These are phyloP conservation scores for Scelioninae gen. 1 DNA, from an alignment of 2,888 invertebrate species.

Conservation along the genomic window DNA sequence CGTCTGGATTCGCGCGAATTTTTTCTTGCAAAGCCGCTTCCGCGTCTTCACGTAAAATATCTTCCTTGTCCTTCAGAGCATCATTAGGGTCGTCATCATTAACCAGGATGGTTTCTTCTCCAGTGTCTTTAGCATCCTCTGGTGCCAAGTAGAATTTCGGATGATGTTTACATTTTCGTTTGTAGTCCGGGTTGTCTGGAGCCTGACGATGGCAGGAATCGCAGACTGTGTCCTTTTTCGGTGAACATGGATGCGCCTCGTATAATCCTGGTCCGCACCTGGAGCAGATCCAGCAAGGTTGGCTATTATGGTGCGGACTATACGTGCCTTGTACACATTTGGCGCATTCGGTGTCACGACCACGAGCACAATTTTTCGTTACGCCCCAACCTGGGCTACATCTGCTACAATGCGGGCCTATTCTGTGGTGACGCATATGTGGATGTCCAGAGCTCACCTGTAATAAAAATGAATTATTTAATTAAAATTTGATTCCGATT, in stretches of 20 bases:
- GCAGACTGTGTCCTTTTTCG: constrained; percentile 82
- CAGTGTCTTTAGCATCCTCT: constrained; percentile 80
- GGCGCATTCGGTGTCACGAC: constrained; percentile 82
- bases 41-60: constrained; percentile 78
- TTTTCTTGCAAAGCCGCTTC: constrained; percentile 73
- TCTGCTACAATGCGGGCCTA: constrained; percentile 81
- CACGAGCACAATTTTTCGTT: constrained; percentile 77
- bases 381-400: constrained; percentile 84
- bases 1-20: constrained; percentile 48
- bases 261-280: constrained; percentile 84
- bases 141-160: constrained; percentile 80
- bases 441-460: constrained; percentile 79
- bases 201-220: constrained; percentile 83
- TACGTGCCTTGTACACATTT: constrained; percentile 82
- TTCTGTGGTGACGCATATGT: constrained; percentile 80
- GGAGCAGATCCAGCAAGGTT: constrained; percentile 84
- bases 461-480: no score
- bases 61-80: constrained; percentile 73
- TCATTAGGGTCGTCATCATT: constrained; percentile 75
- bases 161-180: constrained; percentile 75
- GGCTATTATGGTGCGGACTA: constrained; percentile 83
- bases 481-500: no score
- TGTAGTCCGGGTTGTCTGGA: constrained; percentile 78
- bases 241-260: constrained; percentile 83
- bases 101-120: constrained; percentile 80